Conservation (phyloP, 2,888 invertebrate species). For the Tetranychus truncatus region DNA sequence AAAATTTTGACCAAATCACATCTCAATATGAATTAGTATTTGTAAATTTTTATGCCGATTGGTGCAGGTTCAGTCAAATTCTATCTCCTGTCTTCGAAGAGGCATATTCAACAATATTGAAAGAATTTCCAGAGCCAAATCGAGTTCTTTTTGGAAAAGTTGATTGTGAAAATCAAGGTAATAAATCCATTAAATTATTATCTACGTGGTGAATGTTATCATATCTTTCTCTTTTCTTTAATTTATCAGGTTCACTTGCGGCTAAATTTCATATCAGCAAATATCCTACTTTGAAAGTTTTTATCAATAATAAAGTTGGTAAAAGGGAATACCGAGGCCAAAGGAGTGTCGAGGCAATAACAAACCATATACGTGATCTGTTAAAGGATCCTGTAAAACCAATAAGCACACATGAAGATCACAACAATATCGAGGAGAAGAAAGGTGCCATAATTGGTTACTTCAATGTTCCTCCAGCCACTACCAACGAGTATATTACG, state of each 20-base stretch:
- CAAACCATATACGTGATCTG: conserved; percentile 70
- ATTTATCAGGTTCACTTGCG: conserved; percentile 31
- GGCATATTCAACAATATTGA: conserved; percentile 61
- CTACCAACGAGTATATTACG: conserved; percentile 58
- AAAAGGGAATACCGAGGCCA: conserved; percentile 76
- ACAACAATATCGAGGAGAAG: conserved; percentile 34
- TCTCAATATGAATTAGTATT: conserved; percentile 89
- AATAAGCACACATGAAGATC: conserved; percentile 36
- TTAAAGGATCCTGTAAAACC: conserved; percentile 68
- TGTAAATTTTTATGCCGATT: conserved; percentile 97
- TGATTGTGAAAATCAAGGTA: conserved; percentile 81
- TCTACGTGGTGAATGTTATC: background rate
- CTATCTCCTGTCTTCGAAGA: conserved; percentile 91
- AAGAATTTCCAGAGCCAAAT: conserved; percentile 50
- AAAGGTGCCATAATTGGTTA: conserved; percentile 70
- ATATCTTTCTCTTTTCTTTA: background rate
- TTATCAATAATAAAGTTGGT: conserved; percentile 70
- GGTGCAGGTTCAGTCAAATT: conserved; percentile 97
- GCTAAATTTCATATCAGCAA: conserved; percentile 80
- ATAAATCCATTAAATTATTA: conserved; percentile 22
- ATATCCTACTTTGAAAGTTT: conserved; percentile 91
- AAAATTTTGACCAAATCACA: conserved; percentile 33
- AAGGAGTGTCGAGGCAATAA: conserved; percentile 72
- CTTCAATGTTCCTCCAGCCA: conserved; percentile 37
- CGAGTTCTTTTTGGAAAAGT: conserved; percentile 86